Base-by-base conservation (phyloP, 2,888 invertebrate genomes). In the Lycaena phlaeas region DNA sequence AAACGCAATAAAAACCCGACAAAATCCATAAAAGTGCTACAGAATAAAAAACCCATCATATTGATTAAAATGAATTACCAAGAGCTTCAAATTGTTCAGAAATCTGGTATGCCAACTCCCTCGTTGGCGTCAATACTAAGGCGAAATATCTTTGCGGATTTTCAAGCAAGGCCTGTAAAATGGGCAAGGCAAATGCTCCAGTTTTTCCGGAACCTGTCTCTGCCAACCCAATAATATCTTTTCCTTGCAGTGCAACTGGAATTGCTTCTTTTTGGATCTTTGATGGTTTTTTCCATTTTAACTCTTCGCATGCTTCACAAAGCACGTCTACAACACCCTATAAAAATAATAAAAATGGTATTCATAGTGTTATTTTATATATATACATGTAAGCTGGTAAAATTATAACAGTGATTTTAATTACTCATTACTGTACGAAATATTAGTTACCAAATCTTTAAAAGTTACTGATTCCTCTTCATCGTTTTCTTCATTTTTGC, bases 51-150 rank as follows among this genome's bases (percentile, higher is more conserved):
- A n/a, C n/a, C n/a, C n/a, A n/a, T n/a, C 39, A 27, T 9, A 37
- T 2, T 26, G 9, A 2, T n/a, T n/a, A n/a, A n/a, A n/a, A n/a
- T n/a, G n/a, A 2, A 17, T 5, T 77, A 92, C 94, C 98, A 45
- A 99, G 85, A 2, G 98, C 98, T 71, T 97, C 96, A 85, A 99
- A 96, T 66, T 99, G 99, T 76, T 99, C 98, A 0, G 95, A 93
- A 62, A 99, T 99, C 76, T 99, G 99, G 69, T 97, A 97, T 2
- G 99, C 99, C 58, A 99, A 84, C 76, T 99, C 99, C 73, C 99
- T 88, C 0, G 99, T 99, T 0, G 99, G 99, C 10, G 99, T 98
- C 38, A 99, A 72, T 50, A 99, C 86, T 0, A 98, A 79, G 0
- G 96, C 96, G 77, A 96, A 99, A 62, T 97, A 92, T 66, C 97